Conservation (phyloP, 1,140 invertebrate species). For the Panagrolaimus sp. region DNA sequence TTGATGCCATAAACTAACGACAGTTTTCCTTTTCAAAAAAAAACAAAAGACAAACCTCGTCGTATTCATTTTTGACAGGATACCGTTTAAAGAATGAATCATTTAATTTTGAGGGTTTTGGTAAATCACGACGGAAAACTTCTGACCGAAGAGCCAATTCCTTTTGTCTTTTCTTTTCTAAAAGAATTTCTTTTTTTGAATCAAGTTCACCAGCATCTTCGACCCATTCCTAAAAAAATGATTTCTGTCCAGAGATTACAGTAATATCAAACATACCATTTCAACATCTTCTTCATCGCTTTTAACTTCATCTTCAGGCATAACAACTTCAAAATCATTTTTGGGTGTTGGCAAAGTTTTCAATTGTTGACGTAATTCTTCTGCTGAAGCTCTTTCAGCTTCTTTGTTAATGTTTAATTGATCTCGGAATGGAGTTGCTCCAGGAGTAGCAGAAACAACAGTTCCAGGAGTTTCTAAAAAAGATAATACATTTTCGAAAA, state of each 20-base stretch:
- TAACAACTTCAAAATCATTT: constrained; percentile 97
- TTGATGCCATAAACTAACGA: constrained; percentile 1
- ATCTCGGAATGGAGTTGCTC: constrained; percentile 72
- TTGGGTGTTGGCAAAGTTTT: constrained; percentile 77
- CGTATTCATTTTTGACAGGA: constrained; percentile 69
- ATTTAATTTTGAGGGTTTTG: constrained; percentile 73
- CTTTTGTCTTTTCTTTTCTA: constrained; percentile 35
- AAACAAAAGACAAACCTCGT: constrained; percentile 65
- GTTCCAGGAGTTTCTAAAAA: constrained; percentile 49
- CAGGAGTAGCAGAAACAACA: constrained; percentile 29
- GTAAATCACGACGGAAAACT: constrained; percentile 80
- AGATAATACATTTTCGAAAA: constrained; percentile 8
- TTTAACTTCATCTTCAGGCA: constrained; percentile 70
- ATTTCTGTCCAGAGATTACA: not conserved
- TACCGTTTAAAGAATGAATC: constrained; percentile 43
- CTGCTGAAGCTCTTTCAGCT: constrained; percentile 61
- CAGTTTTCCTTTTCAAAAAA: not conserved
- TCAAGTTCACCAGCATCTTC: constrained; percentile 53
- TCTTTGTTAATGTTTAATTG: constrained; percentile 90
- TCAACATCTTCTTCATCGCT: constrained; percentile 36
- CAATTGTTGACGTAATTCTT: constrained; percentile 72
- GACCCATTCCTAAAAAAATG: constrained; percentile 44
- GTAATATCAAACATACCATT: constrained; percentile 53
- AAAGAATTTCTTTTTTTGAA: constrained; percentile 34
- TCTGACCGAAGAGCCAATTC: constrained; percentile 70